A percentile compares a stretch with the other conserved stretches of the same genome.
Evolutionary conservation across 2,797 vertebrate genomes (phyloP).

Genomic region (Adrianichthys oophorus): DNA sequence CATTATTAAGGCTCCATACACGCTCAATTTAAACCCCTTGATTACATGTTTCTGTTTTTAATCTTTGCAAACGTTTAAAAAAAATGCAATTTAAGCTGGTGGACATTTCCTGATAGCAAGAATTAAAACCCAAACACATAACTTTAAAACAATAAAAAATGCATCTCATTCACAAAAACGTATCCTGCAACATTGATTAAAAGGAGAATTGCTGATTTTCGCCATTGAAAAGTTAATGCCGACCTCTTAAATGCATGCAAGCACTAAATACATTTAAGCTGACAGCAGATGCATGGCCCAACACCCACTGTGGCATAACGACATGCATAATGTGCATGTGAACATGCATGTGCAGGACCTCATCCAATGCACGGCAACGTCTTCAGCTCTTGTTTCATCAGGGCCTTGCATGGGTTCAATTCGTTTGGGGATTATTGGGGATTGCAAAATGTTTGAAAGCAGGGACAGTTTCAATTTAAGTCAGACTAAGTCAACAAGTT

Average conservation of each 20-base stretch:
- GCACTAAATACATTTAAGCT: slow-evolving; percentile 4
- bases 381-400: too few species aligned
- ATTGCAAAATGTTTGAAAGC: too few species aligned
- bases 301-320: background rate
- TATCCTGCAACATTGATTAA: background rate
- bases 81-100: background rate
- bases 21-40: background rate
- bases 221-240: background rate
- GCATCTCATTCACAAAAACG: background rate
- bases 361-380: background rate
- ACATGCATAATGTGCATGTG: slow-evolving; percentile 1
- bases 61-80: slow-evolving; percentile 6
- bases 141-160: background rate
- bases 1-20: background rate
- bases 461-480: too few species aligned
- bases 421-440: too few species aligned
- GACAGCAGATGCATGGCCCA: background rate
- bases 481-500: too few species aligned
- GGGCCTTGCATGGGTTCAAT: too few species aligned
- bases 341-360: background rate
- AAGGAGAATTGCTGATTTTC: background rate
- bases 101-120: background rate
- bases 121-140: too few species aligned
- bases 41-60: background rate
- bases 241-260: slow-evolving; percentile 12